phyloP scores from a whole-genome alignment of 1,140 invertebrate species.

The Probaryconus sp. region DNA sequence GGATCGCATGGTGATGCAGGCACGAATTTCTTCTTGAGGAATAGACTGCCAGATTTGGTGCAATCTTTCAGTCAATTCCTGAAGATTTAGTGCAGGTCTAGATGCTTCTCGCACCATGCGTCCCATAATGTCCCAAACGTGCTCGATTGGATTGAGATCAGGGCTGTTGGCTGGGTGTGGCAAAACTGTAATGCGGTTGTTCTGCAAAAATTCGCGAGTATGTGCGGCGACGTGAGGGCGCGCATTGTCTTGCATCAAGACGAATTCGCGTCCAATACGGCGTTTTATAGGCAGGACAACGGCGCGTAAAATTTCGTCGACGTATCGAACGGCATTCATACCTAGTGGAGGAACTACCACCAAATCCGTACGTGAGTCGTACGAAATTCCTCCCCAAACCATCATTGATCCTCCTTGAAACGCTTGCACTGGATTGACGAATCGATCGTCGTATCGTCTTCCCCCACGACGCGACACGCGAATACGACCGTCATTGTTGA shows the following conservation, averaged over 20 bases:
- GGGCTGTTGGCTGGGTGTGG: slow-evolving; percentile 70
- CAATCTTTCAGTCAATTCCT: slow-evolving; percentile 7
- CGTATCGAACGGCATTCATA: slow-evolving; percentile 57
- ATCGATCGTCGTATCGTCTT: background rate
- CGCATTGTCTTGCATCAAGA: slow-evolving; percentile 51
- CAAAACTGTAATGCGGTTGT: slow-evolving; percentile 53
- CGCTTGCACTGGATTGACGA: background rate
- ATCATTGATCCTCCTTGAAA: slow-evolving; percentile 15
- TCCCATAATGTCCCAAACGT: slow-evolving; percentile 65
- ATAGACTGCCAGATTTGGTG: background rate
- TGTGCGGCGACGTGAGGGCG: slow-evolving; percentile 50
- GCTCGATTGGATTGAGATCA: slow-evolving; percentile 75
- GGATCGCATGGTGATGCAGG: slow-evolving; percentile 2
- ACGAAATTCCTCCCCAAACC: slow-evolving; percentile 7
- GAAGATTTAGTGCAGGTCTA: background rate
- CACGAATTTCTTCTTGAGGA: slow-evolving; percentile 4
- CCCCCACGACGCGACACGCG: background rate
- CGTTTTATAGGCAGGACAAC: slow-evolving; percentile 5
- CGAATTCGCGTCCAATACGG: slow-evolving; percentile 10
- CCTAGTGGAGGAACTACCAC: slow-evolving; percentile 6
- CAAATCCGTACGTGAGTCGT: background rate
- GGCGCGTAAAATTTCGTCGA: slow-evolving; percentile 57
- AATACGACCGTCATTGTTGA: slow-evolving; percentile 1
- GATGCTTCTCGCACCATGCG: too few species aligned
- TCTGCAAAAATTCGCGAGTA: slow-evolving; percentile 55